Evolutionary conservation across 1,140 invertebrate species (phyloP), one percentile per base, ranked within the genome.

Genomic region (Vollenhovia emeryi): DNA sequence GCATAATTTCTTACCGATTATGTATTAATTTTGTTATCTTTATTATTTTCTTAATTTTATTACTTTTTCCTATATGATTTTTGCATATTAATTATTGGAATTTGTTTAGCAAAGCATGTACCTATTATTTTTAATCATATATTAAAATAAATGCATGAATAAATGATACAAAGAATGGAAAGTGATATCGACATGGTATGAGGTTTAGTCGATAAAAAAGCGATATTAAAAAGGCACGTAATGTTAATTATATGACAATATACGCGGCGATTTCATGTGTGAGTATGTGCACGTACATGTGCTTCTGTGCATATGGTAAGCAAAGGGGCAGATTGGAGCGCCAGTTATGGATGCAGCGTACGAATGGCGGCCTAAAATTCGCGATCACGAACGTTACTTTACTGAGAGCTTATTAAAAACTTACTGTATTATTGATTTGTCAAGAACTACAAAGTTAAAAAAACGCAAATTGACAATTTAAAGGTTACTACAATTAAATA

Each of bases 301-400:
- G 55, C 60, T 82, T 74, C 30, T 80, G 73, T 78, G 83, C 59
- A 86, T 87, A 87, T 79, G 66, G 55, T 79, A 84, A 79, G 60
- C 21, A 76, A 74, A 91, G 84, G 89, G 89, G 86, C 84, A 89
- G 80, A 79, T 89, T 87, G 57, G 59, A 68, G 84, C 82, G 84
- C 84, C 89, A 90, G 75, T 83, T 88, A 85, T 86, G 48, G 89
- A 89, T 87, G 62, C 76, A 85, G 89, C 91, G 91, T 92, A 92
- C 40, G 89, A 92, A 92, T 92, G 91, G 91, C 91, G 91, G 74
- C 33, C 78, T 71, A 69, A 90, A 87, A 89, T 87, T 91, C 86
- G 83, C 85, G 60, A 86, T 78, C 84, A 57, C 50, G n/a, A 45
- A 80, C 24, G 11, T 60, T 62, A 68, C 24, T 36, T 57, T 21